Conservation (phyloP, 2,797 vertebrate species). For the Myotis pilosus region DNA sequence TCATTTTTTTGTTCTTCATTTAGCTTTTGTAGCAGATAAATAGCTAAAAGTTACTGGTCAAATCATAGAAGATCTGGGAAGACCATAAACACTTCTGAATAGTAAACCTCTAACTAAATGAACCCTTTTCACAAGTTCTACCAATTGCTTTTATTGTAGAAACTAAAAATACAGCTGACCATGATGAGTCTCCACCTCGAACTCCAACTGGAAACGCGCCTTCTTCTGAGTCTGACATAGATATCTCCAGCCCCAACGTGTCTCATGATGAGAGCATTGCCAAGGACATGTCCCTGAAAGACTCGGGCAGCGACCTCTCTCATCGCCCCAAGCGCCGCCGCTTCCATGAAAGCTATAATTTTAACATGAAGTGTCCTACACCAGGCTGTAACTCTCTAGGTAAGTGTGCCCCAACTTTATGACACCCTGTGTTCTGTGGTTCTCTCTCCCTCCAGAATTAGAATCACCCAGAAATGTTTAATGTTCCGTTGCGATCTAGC, state of each 20-base stretch:
- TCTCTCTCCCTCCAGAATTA: neutral
- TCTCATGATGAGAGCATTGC: conserved; percentile 96
- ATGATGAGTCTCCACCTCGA: conserved; percentile 96
- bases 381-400: conserved; percentile 99
- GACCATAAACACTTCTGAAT: neutral
- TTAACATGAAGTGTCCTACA: conserved; percentile 99
- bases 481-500: neutral
- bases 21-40: neutral
- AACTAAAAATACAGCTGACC: conserved; percentile 92
- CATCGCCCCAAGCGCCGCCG: conserved; percentile 97
- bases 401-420: conserved; percentile 69
- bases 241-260: conserved; percentile 97
- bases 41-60: conserved; percentile 27
- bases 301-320: conserved; percentile 96
- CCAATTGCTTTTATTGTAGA: conserved; percentile 85
- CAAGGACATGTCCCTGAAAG: conserved; percentile 94
- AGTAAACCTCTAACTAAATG: conserved; percentile 4
- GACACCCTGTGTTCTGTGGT: neutral
- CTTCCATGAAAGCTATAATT: conserved; percentile 99
- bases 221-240: conserved; percentile 98
- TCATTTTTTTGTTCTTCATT: conserved; percentile 9
- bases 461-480: neutral
- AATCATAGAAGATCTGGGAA: neutral
- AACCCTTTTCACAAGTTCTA: conserved; percentile 37
- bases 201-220: conserved; percentile 98